Evolutionary conservation across 2,888 invertebrate genomes (phyloP).

Genomic region (Noctua comes): DNA sequence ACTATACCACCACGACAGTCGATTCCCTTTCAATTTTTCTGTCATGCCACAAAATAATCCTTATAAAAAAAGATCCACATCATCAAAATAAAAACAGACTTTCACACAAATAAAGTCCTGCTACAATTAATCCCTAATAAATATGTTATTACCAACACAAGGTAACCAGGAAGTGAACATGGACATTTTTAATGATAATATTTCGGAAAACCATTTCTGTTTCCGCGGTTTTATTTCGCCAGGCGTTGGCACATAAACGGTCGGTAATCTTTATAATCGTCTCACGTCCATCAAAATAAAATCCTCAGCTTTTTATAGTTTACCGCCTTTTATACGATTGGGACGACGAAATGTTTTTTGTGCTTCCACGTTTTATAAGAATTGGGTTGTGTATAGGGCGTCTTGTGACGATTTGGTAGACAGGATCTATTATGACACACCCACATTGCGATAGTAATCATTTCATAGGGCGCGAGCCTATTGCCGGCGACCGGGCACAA

Average conservation of each 20-base stretch:
- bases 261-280: constrained; percentile 76
- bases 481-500: too few species aligned
- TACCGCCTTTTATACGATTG: constrained; percentile 68
- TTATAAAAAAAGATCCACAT: not conserved
- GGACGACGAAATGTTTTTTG: constrained; percentile 60
- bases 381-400: not conserved
- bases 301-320: constrained; percentile 71
- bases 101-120: not conserved
- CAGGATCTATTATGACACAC: not conserved
- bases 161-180: constrained; percentile 13
- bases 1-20: too few species aligned
- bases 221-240: constrained; percentile 52
- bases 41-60: too few species aligned
- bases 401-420: not conserved
- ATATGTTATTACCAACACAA: constrained; percentile 10
- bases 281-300: constrained; percentile 76
- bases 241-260: constrained; percentile 59
- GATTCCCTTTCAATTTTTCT: too few species aligned
- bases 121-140: not conserved
- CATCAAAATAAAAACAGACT: not conserved
- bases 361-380: constrained; percentile 41
- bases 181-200: constrained; percentile 35
- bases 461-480: too few species aligned
- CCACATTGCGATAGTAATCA: too few species aligned
- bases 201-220: constrained; percentile 33